Base-by-base conservation (phyloP, 2,888 invertebrate species). In the Watsonalla cultraria region DNA sequence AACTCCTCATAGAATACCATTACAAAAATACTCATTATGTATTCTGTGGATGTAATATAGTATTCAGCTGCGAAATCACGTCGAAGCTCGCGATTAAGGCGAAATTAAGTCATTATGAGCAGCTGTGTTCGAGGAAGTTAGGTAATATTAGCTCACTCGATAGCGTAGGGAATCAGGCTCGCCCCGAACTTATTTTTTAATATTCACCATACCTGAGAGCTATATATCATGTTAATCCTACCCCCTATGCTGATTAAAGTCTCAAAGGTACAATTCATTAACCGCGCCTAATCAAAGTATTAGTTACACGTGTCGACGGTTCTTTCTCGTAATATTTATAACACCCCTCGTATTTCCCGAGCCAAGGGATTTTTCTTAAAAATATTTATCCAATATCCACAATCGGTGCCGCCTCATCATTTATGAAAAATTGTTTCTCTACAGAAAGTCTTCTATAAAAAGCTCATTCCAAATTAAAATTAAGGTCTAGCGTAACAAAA, bases 401-500 rank as follows among this genome's bases (percentile, higher is more conserved):
- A 89, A 90, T 90, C 86, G 80, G 89, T 84, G 83, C 89, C 87
- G 90, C 83, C 84, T 86, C 88, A 88, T 90, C 81, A 86, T 70
- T 89, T 88, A 90, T 90, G 87, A 90, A 90, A 89, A 86, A 90
- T 88, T 77, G 88, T 82, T 87, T 78, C 84, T 86, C 80, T 78
- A 77, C 80, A 79, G 72, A 82, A 72, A 86, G 76, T 82, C 77
- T 78, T 84, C 87, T 87, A 88, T 88, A 90, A 90, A 90, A 90
- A 90, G 82, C 85, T 87, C 83, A 87, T 89, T 87, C 78, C 75
- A 86, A 90, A 90, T 90, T 90, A 90, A 90, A 90, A 90, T 89
- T 89, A 88, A 90, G 87, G 86, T 86, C 86, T 89, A 85, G 81
- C 82, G 75, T 81, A 76, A 76, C 82, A 73, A 75, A 81, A 76